Percentiles rank a stretch among this genome's conserved stretches.
phyloP scores from a whole-genome alignment of 2,113 vertebrate genomes.

The Neogale vison region DNA sequence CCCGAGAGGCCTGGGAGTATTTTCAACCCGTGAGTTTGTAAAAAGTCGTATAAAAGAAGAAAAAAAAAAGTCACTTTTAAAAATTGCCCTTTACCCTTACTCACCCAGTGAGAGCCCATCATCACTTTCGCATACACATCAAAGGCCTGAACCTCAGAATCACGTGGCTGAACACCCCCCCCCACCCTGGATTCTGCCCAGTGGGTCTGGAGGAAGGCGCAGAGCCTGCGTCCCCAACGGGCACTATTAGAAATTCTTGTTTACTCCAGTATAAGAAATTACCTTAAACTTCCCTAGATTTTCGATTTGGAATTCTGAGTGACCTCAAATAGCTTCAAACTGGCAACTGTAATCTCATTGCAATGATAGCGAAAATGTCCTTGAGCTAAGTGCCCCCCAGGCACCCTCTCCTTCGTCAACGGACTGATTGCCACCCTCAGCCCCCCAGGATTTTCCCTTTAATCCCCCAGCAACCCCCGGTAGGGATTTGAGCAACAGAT shows the following conservation, averaged over 20 bases:
- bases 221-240: not conserved
- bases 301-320: not conserved
- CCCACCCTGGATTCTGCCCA: too few relatives aligned
- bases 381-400: not conserved
- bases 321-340: not conserved
- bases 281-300: not conserved
- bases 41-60: not conserved
- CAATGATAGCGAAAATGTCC: not conserved
- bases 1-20: not conserved
- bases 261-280: not conserved
- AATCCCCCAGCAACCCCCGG: too few relatives aligned
- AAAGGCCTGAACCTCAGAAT: not conserved
- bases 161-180: not conserved
- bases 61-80: not conserved
- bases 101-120: not conserved
- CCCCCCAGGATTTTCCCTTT: not conserved
- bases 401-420: fast-evolving
- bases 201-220: not conserved
- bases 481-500: not conserved
- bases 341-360: not conserved
- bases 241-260: not conserved
- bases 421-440: not conserved
- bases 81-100: not conserved
- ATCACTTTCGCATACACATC: not conserved
- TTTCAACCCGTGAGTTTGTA: not conserved